Base-by-base conservation (phyloP, 2,797 vertebrate species). In the Caiman crocodilus region DNA sequence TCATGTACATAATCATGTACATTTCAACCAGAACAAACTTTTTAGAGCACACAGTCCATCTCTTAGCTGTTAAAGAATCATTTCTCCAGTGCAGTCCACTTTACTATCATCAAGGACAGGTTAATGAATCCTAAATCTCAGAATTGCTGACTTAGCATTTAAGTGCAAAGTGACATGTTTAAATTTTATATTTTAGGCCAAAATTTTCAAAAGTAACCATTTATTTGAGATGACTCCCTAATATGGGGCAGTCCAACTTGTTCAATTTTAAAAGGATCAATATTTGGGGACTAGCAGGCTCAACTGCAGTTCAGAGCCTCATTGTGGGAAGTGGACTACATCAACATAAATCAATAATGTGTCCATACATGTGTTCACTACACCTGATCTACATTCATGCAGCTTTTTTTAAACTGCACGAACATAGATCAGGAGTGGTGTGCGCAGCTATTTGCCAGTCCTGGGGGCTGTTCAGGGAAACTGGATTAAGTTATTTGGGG, bases 121-220 rank as follows among this genome's bases (percentile, higher is more conserved):
- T 76, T 93, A 79, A 89, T 23, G 14, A 75, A 74, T 26, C 69
- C 75, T 89, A 71, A 79, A 77, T 93, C 7, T 9, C 21, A 3
- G 0, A 76, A 7, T 10, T 81, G 26, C 5, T 58, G 28, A 76
- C 86, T 89, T 80, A 89, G 58, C 14, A 61, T 90, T 89, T 82
- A 82, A 88, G 8, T 63, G 23, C 4, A n/a, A 82, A 64, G 5
- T 79, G 20, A 55, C 28, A 5, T 2, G 4, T 61, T 50, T 92
- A 92, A 94, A 84, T 84, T 85, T 90, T 75, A 71, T 89, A 3
- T 57, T 93, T 89, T 64, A 75, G 14, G 7, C 71, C 69, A 79
- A 60, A 18, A 69, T 35, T 69, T 28, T 89, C 55, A 25, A 30
- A 87, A 91, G 55, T 50, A 10, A 55, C 12, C 75, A 11, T 5